phyloP scores from a whole-genome alignment of 2,888 invertebrate genomes.

The Drosophila neotestacea region DNA sequence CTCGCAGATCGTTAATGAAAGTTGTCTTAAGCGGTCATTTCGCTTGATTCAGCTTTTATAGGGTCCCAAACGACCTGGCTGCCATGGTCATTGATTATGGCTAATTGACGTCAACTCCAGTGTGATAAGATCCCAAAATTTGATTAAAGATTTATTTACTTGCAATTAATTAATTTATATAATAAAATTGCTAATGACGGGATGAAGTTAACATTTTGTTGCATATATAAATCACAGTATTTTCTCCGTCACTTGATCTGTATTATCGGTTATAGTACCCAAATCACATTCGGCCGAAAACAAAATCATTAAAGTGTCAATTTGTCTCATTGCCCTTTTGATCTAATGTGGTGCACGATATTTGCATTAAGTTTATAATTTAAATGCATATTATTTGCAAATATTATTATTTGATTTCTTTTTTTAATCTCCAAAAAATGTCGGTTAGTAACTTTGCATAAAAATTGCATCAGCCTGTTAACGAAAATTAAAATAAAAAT shows the following conservation, averaged over 20 bases:
- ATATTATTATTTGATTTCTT: slow-evolving; percentile 20
- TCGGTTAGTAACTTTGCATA: slow-evolving; percentile 74
- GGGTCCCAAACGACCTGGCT: slow-evolving; percentile 33
- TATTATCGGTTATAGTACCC: slow-evolving; percentile 1
- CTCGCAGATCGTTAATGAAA: slow-evolving; percentile 63
- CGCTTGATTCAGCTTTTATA: slow-evolving; percentile 50
- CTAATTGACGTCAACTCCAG: slow-evolving; percentile 39
- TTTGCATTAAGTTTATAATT: slow-evolving; percentile 71
- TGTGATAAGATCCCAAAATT: slow-evolving; percentile 31
- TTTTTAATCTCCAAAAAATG: slow-evolving; percentile 32
- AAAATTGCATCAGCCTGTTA: slow-evolving; percentile 74
- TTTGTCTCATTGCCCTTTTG: slow-evolving; percentile 62
- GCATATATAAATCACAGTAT: slow-evolving; percentile 6
- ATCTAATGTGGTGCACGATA: slow-evolving; percentile 62
- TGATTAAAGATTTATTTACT: slow-evolving; percentile 23
- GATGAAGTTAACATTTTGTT: background rate
- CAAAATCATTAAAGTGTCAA: slow-evolving; percentile 50
- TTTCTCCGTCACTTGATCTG: background rate
- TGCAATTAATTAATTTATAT: slow-evolving; percentile 3
- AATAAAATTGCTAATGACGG: background rate
- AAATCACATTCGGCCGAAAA: slow-evolving; percentile 20
- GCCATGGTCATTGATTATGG: slow-evolving; percentile 30
- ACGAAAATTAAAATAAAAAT: slow-evolving; percentile 31
- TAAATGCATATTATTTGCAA: slow-evolving; percentile 53
- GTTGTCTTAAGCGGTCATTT: slow-evolving; percentile 62